These are phyloP conservation scores for Poecilus cupreus DNA, from an alignment of 2,888 invertebrate species.

Conservation along the genomic window DNA sequence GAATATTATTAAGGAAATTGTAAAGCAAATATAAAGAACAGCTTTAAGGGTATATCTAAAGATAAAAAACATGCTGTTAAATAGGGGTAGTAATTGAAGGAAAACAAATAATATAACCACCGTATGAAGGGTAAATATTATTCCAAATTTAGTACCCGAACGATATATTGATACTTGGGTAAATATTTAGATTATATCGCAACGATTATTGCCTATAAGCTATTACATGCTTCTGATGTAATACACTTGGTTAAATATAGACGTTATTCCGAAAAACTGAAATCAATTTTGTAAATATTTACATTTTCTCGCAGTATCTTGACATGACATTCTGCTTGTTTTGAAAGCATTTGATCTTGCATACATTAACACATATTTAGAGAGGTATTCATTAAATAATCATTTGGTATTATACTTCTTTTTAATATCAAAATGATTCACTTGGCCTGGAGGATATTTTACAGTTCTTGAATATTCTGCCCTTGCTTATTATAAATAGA, in stretches of 20 bases:
- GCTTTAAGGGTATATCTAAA: not conserved
- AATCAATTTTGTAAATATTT: slow-evolving; percentile 40
- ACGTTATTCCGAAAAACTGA: slow-evolving; percentile 20
- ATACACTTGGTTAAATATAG: slow-evolving; percentile 33
- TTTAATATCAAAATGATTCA: not conserved
- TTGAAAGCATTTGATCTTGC: not conserved
- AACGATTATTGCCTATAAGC: slow-evolving; percentile 34
- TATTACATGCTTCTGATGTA: slow-evolving; percentile 34
- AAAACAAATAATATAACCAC: slow-evolving; percentile 33
- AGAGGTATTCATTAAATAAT: not conserved
- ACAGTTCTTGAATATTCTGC: not conserved
- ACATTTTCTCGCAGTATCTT: not conserved
- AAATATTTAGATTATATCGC: slow-evolving; percentile 32
- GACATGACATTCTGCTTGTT: not conserved
- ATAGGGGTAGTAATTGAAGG: slow-evolving; percentile 34
- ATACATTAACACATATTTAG: slow-evolving; percentile 2
- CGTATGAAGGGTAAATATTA: slow-evolving; percentile 32
- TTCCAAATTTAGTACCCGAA: slow-evolving; percentile 29
- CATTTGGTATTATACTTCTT: slow-evolving; percentile 1
- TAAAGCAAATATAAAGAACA: no score
- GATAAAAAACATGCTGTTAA: slow-evolving; percentile 4
- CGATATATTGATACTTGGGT: slow-evolving; percentile 19
- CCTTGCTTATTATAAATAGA: slow-evolving; percentile 40
- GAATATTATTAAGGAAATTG: no score
- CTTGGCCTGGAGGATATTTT: not conserved